Evolutionary conservation across 2,888 invertebrate species (phyloP).

Genomic region (Scelioninae gen. 1): DNA sequence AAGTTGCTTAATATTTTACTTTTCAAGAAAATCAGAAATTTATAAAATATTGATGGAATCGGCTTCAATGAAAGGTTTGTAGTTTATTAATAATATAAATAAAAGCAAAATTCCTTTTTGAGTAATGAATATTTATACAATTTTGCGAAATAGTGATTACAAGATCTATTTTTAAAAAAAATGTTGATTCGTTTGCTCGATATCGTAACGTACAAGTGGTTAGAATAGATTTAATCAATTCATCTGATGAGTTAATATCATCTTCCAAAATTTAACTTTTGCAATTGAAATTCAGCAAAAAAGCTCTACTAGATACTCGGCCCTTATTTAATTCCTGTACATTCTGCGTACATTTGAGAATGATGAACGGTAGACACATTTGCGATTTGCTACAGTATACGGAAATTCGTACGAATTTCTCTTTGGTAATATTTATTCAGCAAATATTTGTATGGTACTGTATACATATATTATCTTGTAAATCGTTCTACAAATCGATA

Average conservation of each 20-base stretch:
- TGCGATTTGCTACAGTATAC: slow-evolving; percentile 19
- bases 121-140: neutral
- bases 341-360: slow-evolving; percentile 12
- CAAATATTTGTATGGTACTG: slow-evolving; percentile 42
- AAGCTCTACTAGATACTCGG: neutral
- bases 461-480: slow-evolving; percentile 38
- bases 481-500: slow-evolving; percentile 33
- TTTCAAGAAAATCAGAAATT: too few species aligned
- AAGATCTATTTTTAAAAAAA: neutral
- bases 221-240: neutral
- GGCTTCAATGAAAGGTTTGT: neutral
- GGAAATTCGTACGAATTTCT: slow-evolving; percentile 29
- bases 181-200: neutral
- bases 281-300: slow-evolving; percentile 6
- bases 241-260: neutral
- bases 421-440: slow-evolving; percentile 38
- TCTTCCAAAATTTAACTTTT: slow-evolving; percentile 16
- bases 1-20: neutral
- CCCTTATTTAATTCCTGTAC: slow-evolving; percentile 2
- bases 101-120: too few species aligned
- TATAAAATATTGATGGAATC: too few species aligned
- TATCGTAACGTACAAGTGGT: neutral
- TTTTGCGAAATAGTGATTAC: too few species aligned
- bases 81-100: neutral
- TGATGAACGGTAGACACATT: slow-evolving; percentile 26